Conservation (phyloP, 2,888 invertebrate species). For the Trypoxylon attenuatum region DNA sequence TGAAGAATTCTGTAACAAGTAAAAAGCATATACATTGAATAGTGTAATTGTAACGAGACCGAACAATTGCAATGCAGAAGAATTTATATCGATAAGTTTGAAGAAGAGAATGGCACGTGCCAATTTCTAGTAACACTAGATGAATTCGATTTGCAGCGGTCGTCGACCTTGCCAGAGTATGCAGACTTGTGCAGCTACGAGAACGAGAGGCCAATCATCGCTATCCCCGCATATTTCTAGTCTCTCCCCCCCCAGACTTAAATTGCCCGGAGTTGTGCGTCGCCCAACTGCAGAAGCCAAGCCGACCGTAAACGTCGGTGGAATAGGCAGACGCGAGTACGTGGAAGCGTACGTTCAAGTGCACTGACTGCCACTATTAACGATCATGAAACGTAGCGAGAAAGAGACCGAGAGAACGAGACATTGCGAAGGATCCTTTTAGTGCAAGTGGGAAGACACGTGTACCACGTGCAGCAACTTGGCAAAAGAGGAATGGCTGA, state of each 20-base stretch:
- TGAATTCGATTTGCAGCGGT: too few relatives aligned
- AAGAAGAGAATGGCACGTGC: too few relatives aligned
- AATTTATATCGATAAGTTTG: too few relatives aligned
- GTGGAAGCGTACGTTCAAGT: background rate
- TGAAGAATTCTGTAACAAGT: conserved; percentile 66
- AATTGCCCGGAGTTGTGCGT: background rate
- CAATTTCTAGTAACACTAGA: too few relatives aligned
- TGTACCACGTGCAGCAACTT: conserved; percentile 42
- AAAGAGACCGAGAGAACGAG: background rate
- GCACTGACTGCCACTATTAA: too few relatives aligned
- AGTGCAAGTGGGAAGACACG: conserved; percentile 9
- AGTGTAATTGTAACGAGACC: too few relatives aligned
- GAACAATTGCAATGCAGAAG: background rate
- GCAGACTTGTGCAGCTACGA: conserved; percentile 32
- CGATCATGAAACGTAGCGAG: too few relatives aligned
- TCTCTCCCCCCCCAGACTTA: conserved; percentile 1
- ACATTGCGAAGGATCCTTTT: background rate
- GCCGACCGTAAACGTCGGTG: background rate
- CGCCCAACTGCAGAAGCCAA: background rate
- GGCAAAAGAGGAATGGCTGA: conserved; percentile 34
- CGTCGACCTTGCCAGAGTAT: conserved; percentile 17
- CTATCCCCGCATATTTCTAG: conserved; percentile 26
- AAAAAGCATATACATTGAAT: too few relatives aligned
- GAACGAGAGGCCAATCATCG: conserved; percentile 25
- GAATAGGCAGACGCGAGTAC: background rate